Percentiles rank a stretch among this genome's conserved stretches.
Conservation (phyloP, 2,888 invertebrate species). For the Leucania comma region DNA sequence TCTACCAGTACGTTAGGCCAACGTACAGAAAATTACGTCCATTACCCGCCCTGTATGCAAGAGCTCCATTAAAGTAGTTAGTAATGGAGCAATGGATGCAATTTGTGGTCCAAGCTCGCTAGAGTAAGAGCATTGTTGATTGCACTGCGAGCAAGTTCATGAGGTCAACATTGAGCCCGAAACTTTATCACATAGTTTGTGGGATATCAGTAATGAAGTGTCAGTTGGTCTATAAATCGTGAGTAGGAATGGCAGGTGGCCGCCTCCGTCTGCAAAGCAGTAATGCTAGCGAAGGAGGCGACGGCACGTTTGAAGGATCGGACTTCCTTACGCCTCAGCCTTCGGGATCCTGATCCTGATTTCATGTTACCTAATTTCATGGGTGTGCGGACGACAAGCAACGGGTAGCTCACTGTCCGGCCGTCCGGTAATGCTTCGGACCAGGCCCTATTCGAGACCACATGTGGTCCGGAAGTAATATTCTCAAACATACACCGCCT, state of each 20-base stretch:
- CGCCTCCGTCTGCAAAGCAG: too few species aligned
- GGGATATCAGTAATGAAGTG: constrained; percentile 19
- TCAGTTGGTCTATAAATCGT: background rate
- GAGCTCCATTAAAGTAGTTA: constrained; percentile 50
- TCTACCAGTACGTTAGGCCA: constrained; percentile 12
- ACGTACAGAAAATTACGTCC: constrained; percentile 47
- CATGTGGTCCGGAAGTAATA: too few species aligned
- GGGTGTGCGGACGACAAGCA: too few species aligned
- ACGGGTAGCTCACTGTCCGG: too few species aligned
- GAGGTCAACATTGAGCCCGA: constrained; percentile 36
- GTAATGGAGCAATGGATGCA: constrained; percentile 49
- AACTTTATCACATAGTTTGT: constrained; percentile 21
- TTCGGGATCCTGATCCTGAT: too few species aligned
- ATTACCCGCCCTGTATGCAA: constrained; percentile 49
- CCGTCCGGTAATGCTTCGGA: too few species aligned
- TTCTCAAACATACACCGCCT: too few species aligned
- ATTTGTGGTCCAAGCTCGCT: constrained; percentile 41
- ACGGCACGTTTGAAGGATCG: too few species aligned
- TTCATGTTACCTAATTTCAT: too few species aligned
- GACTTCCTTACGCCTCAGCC: too few species aligned
- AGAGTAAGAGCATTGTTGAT: constrained; percentile 53
- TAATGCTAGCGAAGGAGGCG: too few species aligned
- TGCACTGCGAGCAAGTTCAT: constrained; percentile 43
- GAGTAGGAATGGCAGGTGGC: background rate
- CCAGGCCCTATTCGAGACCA: too few species aligned